Base-by-base conservation (phyloP, 1,140 invertebrate species). In the Drosophila athabasca region DNA sequence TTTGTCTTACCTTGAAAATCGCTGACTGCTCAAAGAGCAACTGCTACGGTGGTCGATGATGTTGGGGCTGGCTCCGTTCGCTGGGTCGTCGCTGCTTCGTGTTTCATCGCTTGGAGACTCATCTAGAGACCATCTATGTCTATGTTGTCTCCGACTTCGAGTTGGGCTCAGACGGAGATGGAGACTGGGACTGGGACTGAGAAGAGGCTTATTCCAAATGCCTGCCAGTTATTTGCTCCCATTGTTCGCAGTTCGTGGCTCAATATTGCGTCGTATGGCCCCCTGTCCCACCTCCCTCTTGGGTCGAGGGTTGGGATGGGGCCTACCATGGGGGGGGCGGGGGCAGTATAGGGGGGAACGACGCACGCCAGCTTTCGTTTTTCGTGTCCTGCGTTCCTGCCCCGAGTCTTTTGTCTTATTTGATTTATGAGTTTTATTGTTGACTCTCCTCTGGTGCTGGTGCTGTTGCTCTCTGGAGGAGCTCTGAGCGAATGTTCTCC, bases 351-450 rank as follows among this genome's bases (percentile, higher is more conserved):
- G 8, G 31, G 45, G 45, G 13, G 15, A 45, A 49, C 72, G 41
- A 66, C 71, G 71, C 48, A 65, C 59, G 53, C 53, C 61, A 82
- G 79, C 79, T 81, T 81, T 81, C 73, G 66, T 76, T 80, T 80
- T 79, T 76, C 61, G 71, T 57, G 67, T 80, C 75, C 65, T 85
- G 82, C 82, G 82, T 87, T 87, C 70, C 24, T 26, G 82, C 83
- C 83, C 67, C 83, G 67, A 88, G 83, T 88, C 79, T 88, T 88
- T 88, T 88, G 83, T 88, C 84, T 88, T 70, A 76, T 88, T 88
- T 88, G 83, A 88, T 88, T 88, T 88, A 88, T 88, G 83, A 83
- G 83, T 88, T 88, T 88, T 88, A 88, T 88, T 88, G 83, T 88
- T 74, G 71, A n/a, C 49, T 53, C 70, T 66, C 48, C 55, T 54